These are phyloP conservation scores for Sander lucioperca DNA, from an alignment of 2,113 vertebrate species.

Conservation along the genomic window DNA sequence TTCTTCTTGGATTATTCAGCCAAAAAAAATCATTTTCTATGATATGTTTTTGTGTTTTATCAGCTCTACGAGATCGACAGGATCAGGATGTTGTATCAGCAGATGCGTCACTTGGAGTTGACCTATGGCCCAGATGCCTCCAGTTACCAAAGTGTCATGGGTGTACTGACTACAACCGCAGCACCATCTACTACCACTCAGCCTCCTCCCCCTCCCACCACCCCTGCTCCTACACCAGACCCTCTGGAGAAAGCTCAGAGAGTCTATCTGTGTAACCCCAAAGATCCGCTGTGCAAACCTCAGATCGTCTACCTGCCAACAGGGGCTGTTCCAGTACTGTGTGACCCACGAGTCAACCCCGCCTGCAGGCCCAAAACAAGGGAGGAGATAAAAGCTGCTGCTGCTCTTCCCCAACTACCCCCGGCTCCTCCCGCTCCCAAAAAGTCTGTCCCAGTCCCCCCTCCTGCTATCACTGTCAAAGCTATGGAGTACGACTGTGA, in stretches of 20 bases:
- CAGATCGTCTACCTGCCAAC: conserved; percentile 79
- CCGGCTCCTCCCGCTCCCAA: conserved; percentile 30
- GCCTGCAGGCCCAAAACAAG: conserved; percentile 66
- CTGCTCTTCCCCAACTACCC: neutral
- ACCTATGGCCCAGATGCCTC: conserved; percentile 77
- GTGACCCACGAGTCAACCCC: conserved; percentile 78
- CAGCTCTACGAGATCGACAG: conserved; percentile 85
- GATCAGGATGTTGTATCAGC: conserved; percentile 82
- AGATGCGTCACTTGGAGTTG: conserved; percentile 83
- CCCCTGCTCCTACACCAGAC: conserved; percentile 66
- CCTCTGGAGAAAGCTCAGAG: conserved; percentile 66
- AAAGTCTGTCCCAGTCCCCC: conserved; percentile 51
- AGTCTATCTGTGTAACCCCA: conserved; percentile 78
- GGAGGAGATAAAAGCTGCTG: conserved; percentile 61
- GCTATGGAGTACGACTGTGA: conserved; percentile 81
- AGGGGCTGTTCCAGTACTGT: conserved; percentile 75
- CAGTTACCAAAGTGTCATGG: conserved; percentile 75
- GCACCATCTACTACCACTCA: conserved; percentile 54
- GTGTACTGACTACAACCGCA: conserved; percentile 60
- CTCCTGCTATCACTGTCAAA: conserved; percentile 54
- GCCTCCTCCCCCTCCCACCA: conserved; percentile 67
- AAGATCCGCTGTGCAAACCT: conserved; percentile 79
- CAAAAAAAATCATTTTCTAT: neutral
- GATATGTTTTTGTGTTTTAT: conserved; percentile 10
- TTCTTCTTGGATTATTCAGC: neutral